Conservation (phyloP, 2,888 invertebrate species). For the Idaea aversata region DNA sequence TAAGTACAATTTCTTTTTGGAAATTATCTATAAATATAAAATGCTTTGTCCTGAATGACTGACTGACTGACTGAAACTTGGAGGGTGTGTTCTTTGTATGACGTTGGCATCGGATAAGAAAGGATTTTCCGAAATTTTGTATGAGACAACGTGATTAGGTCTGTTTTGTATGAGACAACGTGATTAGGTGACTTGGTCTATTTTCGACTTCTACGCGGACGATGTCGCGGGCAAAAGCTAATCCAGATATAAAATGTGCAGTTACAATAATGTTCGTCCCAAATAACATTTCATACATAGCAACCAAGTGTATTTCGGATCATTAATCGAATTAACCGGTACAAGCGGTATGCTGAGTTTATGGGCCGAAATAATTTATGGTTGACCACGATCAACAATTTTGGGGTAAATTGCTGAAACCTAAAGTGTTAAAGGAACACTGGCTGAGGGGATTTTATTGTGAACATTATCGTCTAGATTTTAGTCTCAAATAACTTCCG, state of each 20-base stretch:
- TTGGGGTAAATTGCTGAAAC: slow-evolving; percentile 32
- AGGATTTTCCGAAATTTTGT: too few relatives aligned
- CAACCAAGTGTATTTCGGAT: slow-evolving; percentile 24
- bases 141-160: too few relatives aligned
- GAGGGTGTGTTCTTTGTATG: too few relatives aligned
- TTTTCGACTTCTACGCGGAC: too few relatives aligned
- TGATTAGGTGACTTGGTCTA: too few relatives aligned
- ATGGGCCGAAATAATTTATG: slow-evolving; percentile 48
- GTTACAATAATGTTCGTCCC: background rate
- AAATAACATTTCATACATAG: slow-evolving; percentile 1
- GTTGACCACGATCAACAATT: slow-evolving; percentile 39
- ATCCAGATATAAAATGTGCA: slow-evolving; percentile 1
- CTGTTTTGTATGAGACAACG: too few relatives aligned
- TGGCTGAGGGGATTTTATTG: background rate
- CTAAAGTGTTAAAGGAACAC: slow-evolving; percentile 27
- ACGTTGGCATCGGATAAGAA: too few relatives aligned
- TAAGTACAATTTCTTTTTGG: too few relatives aligned
- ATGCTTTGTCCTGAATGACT: too few relatives aligned
- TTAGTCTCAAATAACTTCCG: background rate
- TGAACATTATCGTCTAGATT: background rate
- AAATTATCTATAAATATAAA: too few relatives aligned
- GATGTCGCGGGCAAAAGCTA: too few relatives aligned
- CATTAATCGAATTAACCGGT: slow-evolving; percentile 35
- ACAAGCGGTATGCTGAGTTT: slow-evolving; percentile 32
- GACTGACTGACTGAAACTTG: too few relatives aligned